phyloP scores from a whole-genome alignment of 2,888 invertebrate genomes.

The Rhamnusium bicolor region DNA sequence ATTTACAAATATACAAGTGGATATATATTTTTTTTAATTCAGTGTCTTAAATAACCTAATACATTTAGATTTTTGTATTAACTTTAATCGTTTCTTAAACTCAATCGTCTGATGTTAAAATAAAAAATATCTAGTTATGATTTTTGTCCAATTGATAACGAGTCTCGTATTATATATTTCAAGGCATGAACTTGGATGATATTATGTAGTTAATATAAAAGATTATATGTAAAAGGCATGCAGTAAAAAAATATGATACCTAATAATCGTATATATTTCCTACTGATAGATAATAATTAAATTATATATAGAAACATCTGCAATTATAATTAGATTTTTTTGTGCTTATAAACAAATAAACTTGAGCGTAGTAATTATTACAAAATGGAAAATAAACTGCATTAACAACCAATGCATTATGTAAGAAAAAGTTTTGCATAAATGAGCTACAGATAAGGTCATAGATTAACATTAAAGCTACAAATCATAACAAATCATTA shows the following conservation, averaged over 20 bases:
- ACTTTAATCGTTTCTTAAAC: too few species aligned
- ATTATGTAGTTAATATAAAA: too few species aligned
- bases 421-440: conserved; percentile 43
- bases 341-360: conserved; percentile 8
- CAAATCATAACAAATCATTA: conserved; percentile 19
- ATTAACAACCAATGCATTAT: conserved; percentile 38
- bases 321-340: conserved; percentile 21
- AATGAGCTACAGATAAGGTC: conserved; percentile 44
- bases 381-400: conserved; percentile 35
- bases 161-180: too few species aligned
- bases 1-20: too few species aligned
- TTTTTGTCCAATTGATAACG: too few species aligned
- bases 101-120: too few species aligned
- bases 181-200: too few species aligned
- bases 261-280: neutral
- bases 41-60: too few species aligned
- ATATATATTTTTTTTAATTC: too few species aligned
- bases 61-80: too few species aligned
- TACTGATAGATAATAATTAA: neutral
- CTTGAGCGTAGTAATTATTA: conserved; percentile 22
- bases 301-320: conserved; percentile 5
- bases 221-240: too few species aligned
- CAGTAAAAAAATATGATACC: neutral
- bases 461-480: conserved; percentile 29
- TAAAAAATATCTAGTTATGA: too few species aligned